Conservation (phyloP, 2,113 vertebrate species). For the Malurus cyaneus region DNA sequence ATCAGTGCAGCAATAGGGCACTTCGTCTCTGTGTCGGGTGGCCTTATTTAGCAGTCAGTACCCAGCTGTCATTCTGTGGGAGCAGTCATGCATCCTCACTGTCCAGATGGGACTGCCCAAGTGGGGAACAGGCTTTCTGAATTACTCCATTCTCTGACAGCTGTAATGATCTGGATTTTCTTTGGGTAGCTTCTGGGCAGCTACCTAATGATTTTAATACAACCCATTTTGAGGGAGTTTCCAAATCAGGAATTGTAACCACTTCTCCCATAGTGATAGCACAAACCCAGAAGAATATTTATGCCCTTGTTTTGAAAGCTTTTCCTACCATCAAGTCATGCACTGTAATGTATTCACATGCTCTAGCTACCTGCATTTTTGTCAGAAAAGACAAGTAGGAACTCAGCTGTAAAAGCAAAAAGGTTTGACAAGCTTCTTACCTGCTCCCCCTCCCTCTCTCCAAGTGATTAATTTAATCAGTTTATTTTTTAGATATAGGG, state of each 20-base stretch:
- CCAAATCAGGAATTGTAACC: not conserved
- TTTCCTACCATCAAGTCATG: not conserved
- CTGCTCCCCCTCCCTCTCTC: too few relatives aligned
- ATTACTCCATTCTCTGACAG: not conserved
- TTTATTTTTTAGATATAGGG: not conserved
- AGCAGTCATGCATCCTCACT: not conserved
- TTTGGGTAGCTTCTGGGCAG: not conserved
- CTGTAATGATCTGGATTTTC: not conserved
- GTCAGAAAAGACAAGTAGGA: not conserved
- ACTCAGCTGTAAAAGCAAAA: not conserved
- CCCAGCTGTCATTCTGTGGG: not conserved
- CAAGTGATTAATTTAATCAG: not conserved
- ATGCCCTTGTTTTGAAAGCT: not conserved
- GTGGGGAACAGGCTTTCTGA: not conserved
- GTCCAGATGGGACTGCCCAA: not conserved
- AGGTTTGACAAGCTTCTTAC: not conserved
- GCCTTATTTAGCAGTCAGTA: not conserved
- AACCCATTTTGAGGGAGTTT: not conserved
- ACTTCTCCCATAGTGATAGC: not conserved
- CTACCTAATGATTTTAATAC: not conserved
- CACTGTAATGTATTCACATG: not conserved
- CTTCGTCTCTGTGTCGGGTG: not conserved
- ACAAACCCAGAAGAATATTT: not conserved
- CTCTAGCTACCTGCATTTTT: not conserved
- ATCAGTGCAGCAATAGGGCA: too few relatives aligned